phyloP scores from a whole-genome alignment of 2,113 vertebrate species.

The Dicrurus megarhynchus region DNA sequence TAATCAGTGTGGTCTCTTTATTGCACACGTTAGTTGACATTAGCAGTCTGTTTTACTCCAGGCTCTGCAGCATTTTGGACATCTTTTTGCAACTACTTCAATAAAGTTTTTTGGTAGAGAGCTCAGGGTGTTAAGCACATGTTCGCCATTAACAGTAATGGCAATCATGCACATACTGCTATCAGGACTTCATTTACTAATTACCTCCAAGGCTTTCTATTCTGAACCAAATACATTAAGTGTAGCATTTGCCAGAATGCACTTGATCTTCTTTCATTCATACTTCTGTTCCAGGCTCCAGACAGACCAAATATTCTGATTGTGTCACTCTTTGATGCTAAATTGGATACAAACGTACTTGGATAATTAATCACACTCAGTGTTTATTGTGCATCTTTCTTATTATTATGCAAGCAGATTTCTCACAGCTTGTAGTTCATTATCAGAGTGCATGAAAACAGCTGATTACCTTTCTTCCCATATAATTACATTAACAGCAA shows the following conservation, averaged over 20 bases:
- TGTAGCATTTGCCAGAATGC: background rate
- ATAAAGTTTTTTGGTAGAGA: slow-evolving; percentile 36
- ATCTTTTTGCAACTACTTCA: slow-evolving; percentile 4
- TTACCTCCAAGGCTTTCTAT: background rate
- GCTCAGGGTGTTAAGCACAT: slow-evolving; percentile 27
- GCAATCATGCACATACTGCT: background rate
- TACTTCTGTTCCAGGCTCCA: background rate
- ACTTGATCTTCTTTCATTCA: slow-evolving; percentile 32
- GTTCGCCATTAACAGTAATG: slow-evolving; percentile 12
- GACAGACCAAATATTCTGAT: slow-evolving; percentile 29
- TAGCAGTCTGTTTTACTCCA: slow-evolving; percentile 32
- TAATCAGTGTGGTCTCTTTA: background rate
- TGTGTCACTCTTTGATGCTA: slow-evolving; percentile 11
- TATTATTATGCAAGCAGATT: slow-evolving; percentile 45
- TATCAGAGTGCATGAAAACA: slow-evolving; percentile 55
- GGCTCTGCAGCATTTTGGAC: background rate
- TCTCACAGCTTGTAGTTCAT: slow-evolving; percentile 40
- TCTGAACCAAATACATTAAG: background rate
- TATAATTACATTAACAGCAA: slow-evolving; percentile 38
- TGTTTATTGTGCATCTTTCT: slow-evolving; percentile 54
- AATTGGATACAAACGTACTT: slow-evolving; percentile 48
- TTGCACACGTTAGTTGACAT: background rate
- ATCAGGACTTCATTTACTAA: background rate
- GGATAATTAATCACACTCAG: slow-evolving; percentile 57
- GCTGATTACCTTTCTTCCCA: slow-evolving; percentile 44